Percentiles rank a stretch among this genome's conserved stretches.
Conservation (phyloP, 2,888 invertebrate genomes). For the Dasysyrphus tricinctus region DNA sequence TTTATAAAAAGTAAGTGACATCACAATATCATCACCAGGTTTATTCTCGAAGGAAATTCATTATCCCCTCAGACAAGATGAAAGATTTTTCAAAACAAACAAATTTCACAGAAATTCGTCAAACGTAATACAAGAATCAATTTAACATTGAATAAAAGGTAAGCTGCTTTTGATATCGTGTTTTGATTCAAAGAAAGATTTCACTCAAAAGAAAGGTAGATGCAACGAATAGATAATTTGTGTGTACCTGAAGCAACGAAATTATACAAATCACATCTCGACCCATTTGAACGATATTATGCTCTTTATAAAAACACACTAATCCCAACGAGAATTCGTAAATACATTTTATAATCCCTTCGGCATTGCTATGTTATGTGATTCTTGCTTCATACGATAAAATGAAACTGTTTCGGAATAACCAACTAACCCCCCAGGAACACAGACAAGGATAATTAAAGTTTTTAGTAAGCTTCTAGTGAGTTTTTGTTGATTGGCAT, state of each 20-base stretch:
- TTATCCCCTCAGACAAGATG: background rate
- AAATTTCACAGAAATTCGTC: background rate
- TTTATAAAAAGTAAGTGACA: background rate
- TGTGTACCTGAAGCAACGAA: background rate
- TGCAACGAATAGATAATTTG: background rate
- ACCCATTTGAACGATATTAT: background rate
- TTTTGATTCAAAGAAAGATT: background rate
- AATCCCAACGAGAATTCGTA: background rate
- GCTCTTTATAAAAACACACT: background rate
- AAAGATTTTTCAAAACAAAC: background rate
- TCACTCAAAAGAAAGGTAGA: background rate
- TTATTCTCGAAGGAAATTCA: background rate
- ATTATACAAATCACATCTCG: background rate
- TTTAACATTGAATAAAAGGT: constrained; percentile 17
- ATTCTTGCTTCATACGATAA: background rate
- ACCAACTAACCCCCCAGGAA: too few species aligned
- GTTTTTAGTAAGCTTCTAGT: too few species aligned
- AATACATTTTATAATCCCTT: constrained; percentile 14
- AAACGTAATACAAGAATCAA: background rate
- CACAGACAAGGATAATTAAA: too few species aligned
- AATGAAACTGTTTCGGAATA: too few species aligned
- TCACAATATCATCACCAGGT: background rate
- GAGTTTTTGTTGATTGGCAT: background rate
- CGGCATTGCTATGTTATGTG: background rate
- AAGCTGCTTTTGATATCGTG: constrained; percentile 17